Conservation (phyloP, 1,140 invertebrate species). For the Temnothorax nylanderi region DNA sequence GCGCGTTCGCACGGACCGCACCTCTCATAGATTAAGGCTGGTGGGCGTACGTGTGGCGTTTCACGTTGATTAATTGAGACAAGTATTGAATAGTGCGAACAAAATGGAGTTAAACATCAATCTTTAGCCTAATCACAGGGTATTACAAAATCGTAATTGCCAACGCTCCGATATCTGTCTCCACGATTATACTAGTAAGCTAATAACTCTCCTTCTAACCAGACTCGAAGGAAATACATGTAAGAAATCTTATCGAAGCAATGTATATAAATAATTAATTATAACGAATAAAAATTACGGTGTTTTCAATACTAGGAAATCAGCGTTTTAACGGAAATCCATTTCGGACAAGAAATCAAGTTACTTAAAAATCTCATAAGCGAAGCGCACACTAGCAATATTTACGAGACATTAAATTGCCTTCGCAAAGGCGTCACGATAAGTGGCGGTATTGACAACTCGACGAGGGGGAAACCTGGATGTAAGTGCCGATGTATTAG, state of each 20-base stretch:
- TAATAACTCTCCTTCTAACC: neutral
- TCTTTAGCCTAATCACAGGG: constrained; percentile 29
- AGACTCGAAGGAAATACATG: too few relatives aligned
- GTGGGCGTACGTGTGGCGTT: constrained; percentile 34
- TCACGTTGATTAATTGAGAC: constrained; percentile 58
- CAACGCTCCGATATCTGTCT: neutral
- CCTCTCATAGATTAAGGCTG: constrained; percentile 56
- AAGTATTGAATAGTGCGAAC: constrained; percentile 49
- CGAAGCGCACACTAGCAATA: neutral
- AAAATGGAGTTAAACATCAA: constrained; percentile 51
- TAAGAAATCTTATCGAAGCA: too few relatives aligned
- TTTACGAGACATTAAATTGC: constrained; percentile 38
- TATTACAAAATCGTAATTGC: neutral
- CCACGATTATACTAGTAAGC: neutral
- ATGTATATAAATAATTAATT: too few relatives aligned
- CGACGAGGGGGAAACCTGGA: neutral
- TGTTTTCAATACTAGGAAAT: neutral
- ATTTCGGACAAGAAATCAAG: neutral
- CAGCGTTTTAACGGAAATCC: neutral
- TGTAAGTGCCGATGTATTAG: constrained; percentile 48
- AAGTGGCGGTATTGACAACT: constrained; percentile 31
- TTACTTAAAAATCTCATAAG: constrained; percentile 4
- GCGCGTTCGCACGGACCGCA: constrained; percentile 28
- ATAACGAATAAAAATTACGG: neutral
- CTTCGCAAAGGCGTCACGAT: neutral